Evolutionary conservation across 2,888 invertebrate genomes (phyloP), one percentile per base, ranked within the genome.

Genomic region (Troides oblongomaculatus): DNA sequence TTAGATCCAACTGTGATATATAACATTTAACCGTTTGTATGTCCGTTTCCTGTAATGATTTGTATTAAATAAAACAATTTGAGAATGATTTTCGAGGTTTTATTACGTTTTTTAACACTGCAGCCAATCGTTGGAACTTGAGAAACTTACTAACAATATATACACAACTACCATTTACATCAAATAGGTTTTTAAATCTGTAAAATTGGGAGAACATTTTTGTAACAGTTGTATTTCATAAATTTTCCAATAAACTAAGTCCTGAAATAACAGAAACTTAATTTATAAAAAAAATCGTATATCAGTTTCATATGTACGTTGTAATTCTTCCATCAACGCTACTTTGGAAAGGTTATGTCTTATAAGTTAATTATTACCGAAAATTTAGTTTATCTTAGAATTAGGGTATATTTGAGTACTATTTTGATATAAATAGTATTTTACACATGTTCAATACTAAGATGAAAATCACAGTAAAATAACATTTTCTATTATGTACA

Each of bases 1-100:
- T 81, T 89, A 88, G 84, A 82, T 81, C 85, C 81, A 88, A 86
- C 89, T 89, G 88, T 89, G 89, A 88, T 90, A 89, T 78, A 75
- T 74, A 73, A 72, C 74, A 77, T 73, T 76, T 74, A 67, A 68
- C 64, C 68, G 72, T 71, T 71, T 70, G 71, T 72, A 68, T 69
- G 69, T 69, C 66, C 56, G 30, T 61, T 67, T 70, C 39, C 50
- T 64, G 59, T 71, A 70, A 53, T 62, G 70, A 71, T 66, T 70
- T 62, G 66, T 59, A 68, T 30, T 64, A 60, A 76, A 74, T 74
- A 72, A 72, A 76, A 73, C 70, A 71, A 71, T 64, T 59, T 25
- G 17, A 21, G 62, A 69, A 67, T 68, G 59, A 71, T 72, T 72
- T 74, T 73, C 69, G 71, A 73, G 43, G 62, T 72, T 75, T 74